A percentile compares a stretch with the other conserved stretches of the same genome.
These are phyloP conservation scores for Entomobrya proxima DNA, from an alignment of 2,888 invertebrate species.

Conservation along the genomic window DNA sequence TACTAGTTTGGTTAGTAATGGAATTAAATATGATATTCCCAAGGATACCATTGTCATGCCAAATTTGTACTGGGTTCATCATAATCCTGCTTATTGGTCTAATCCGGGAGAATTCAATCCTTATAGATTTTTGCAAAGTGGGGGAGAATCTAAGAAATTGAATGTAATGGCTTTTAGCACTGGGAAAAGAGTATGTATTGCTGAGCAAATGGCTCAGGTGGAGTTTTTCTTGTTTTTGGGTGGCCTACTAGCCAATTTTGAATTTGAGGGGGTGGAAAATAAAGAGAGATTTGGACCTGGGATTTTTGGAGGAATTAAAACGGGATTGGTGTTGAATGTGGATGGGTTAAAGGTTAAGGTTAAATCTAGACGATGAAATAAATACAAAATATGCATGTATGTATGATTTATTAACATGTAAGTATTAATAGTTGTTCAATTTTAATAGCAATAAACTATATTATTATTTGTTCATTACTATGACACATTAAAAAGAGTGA, in stretches of 20 bases:
- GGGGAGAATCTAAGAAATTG: conserved; percentile 43
- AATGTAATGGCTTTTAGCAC: conserved; percentile 76
- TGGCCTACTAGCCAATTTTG: conserved; percentile 81
- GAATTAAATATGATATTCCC: conserved; percentile 70
- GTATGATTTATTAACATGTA: no score
- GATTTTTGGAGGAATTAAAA: conserved; percentile 16
- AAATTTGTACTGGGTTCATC: conserved; percentile 80
- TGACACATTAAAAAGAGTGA: no score
- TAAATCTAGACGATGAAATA: conserved; percentile 35
- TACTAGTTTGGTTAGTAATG: conserved; percentile 45
- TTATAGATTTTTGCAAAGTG: conserved; percentile 81
- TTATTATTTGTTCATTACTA: no score
- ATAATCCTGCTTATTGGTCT: conserved; percentile 81
- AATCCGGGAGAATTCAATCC: conserved; percentile 83
- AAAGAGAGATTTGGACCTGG: neutral
- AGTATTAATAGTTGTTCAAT: no score
- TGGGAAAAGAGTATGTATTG: conserved; percentile 83
- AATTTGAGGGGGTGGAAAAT: conserved; percentile 76
- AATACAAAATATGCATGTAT: no score
- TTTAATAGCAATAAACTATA: no score
- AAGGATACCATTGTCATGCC: conserved; percentile 80
- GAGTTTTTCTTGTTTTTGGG: conserved; percentile 82
- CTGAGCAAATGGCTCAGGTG: conserved; percentile 82
- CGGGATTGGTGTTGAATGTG: conserved; percentile 81
- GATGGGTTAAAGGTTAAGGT: conserved; percentile 80